Evolutionary conservation across 2,113 vertebrate species (phyloP), one percentile per base, ranked within the genome.

Genomic region (Verasper variegatus): DNA sequence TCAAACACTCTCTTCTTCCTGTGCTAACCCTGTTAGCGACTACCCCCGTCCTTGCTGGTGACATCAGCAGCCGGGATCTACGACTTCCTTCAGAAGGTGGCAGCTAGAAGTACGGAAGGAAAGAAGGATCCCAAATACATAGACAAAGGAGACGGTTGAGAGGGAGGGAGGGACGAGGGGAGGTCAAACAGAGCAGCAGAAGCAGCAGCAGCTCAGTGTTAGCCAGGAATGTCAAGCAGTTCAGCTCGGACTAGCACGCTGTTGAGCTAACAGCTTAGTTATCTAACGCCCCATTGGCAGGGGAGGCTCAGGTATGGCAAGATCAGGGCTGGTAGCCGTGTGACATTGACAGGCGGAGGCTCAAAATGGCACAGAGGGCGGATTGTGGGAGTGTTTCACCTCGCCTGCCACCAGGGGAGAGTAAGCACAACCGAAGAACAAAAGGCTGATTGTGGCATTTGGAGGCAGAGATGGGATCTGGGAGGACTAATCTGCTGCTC

Each of bases 1-100:
- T 92, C 88, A 91, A 90, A 93, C 92, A 90, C 92, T 89, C 89
- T 92, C 90, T 83, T 92, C 89, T 92, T 91, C 86, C 89, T 88
- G 83, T 81, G 85, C 86, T 81, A 89, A 85, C 88, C 78, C 88
- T 83, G 81, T 85, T 86, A 86, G 74, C 71, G 78, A 83, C 78
- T 85, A 42, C 59, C 66, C 57, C 62, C 23, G 52, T 42, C 10
- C n/a, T n/a, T 60, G 35, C 49, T 60, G 59, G 82, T 84, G 89
- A 91, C 92, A 91, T 87, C 90, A 86, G 82, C 87, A 83, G 78
- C 76, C 81, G 82, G 82, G 89, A 92, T 86, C 89, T 92, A 91
- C 82, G 86, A 89, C 91, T 91, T 93, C 93, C 90, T 88, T 68
- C 68, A 86, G 82, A 83, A 89, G 86, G 79, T 87, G 83, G 86